phyloP scores from a whole-genome alignment of 1,140 invertebrate species.

The Brachystomella parvula region DNA sequence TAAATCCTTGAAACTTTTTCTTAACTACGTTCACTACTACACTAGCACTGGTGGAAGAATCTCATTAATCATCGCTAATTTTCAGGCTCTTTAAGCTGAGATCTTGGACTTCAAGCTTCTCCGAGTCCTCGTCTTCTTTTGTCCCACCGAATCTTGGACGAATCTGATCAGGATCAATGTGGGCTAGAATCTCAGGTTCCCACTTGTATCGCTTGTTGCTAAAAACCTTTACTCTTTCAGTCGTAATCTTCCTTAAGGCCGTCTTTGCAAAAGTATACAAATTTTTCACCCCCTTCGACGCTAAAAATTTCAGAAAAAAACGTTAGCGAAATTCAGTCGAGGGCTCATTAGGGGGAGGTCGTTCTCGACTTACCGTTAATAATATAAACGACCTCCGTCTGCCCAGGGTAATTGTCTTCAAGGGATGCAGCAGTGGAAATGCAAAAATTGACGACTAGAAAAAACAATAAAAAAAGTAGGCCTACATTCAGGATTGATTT shows the following conservation, averaged over 20 bases:
- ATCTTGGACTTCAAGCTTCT: not conserved
- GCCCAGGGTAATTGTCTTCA: conserved; percentile 9
- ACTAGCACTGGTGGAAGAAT: no score
- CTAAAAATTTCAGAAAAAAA: conserved; percentile 13
- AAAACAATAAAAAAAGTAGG: not conserved
- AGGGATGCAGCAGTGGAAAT: not conserved
- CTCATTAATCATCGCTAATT: no score
- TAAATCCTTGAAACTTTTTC: no score
- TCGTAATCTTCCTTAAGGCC: not conserved
- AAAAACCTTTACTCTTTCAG: not conserved
- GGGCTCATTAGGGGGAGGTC: not conserved
- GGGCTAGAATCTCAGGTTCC: conserved; percentile 2
- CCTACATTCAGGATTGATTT: not conserved
- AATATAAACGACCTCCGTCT: not conserved
- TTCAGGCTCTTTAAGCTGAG: not conserved
- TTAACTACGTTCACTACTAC: no score
- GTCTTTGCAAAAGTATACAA: not conserved
- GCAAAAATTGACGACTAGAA: not conserved
- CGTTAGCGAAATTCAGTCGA: not conserved
- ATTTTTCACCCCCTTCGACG: conserved; percentile 8
- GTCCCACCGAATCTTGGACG: conserved; percentile 6
- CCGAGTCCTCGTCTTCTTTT: not conserved
- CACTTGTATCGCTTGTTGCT: conserved; percentile 2
- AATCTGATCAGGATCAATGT: conserved; percentile 7
- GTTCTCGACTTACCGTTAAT: conserved; percentile 8